Evolutionary conservation across 2,113 vertebrate genomes (phyloP).

Genomic region (Esox niger): DNA sequence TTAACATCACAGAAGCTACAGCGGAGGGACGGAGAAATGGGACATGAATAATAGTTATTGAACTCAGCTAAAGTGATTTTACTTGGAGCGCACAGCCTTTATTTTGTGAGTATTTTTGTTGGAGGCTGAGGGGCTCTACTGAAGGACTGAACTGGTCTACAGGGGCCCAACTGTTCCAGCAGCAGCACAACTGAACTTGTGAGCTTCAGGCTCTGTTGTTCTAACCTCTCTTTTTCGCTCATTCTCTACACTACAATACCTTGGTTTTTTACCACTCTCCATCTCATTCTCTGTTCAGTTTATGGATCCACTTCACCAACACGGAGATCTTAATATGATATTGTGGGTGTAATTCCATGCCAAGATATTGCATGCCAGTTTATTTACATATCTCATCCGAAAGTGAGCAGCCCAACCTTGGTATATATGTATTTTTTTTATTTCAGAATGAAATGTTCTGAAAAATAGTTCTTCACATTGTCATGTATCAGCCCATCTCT

Average conservation of each 20-base stretch:
- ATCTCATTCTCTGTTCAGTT: constrained; percentile 32
- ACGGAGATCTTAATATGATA: too few species aligned
- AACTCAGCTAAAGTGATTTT: constrained; percentile 77
- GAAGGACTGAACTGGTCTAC: constrained; percentile 70
- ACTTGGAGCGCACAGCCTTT: constrained; percentile 75
- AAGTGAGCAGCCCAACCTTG: not conserved
- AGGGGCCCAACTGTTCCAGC: constrained; percentile 68
- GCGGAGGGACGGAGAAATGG: constrained; percentile 53
- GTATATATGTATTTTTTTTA: not conserved
- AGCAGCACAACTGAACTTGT: constrained; percentile 70
- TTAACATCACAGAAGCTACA: constrained; percentile 68
- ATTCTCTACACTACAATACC: too few species aligned
- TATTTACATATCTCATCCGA: not conserved
- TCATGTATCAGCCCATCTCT: not conserved
- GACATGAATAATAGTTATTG: constrained; percentile 73
- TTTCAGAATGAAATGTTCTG: too few species aligned
- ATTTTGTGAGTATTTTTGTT: constrained; percentile 79
- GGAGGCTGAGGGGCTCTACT: constrained; percentile 66
- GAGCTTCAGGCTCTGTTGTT: constrained; percentile 68
- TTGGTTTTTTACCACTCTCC: constrained; percentile 9
- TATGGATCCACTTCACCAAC: too few species aligned
- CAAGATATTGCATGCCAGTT: too few species aligned
- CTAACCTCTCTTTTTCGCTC: constrained; percentile 63
- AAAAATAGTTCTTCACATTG: not conserved
- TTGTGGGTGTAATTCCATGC: too few species aligned